Base-by-base conservation (phyloP, 2,797 vertebrate genomes). In the Sebastolobus altivelis region DNA sequence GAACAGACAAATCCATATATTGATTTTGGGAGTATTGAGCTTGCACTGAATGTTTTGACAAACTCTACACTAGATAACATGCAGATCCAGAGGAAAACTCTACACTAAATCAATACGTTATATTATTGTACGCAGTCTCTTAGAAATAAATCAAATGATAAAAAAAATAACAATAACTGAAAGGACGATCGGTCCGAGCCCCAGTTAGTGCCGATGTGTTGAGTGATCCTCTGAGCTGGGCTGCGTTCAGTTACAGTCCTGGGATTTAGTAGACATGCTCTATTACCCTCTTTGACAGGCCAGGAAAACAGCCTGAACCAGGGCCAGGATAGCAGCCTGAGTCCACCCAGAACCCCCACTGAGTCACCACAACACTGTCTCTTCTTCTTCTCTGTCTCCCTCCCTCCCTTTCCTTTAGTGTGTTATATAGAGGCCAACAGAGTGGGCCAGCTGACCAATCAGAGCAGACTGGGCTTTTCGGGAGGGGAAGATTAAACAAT, bases 241-340 rank as follows among this genome's bases (percentile, higher is more conserved):
- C 56, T 75, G 62, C 31, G 8, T 60, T 59, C 25, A n/a, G 12
- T 69, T 4, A 16, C 61, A 2, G 69, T 55, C 58, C 20, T 65
- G 55, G 67, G 56, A 78, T 83, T 78, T 65, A 0, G 55, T 67
- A 13, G 63, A 87, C 33, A 38, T 55, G 67, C 63, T 80, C 65
- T 29, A 59, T 73, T 73, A 73, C 25, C 49, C 5, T 67, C 49
- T 65, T 66, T 5, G 6, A 74, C 65, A 29, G 70, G 49, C 52
- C 49, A 60, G 37, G 65, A 77, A 77, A 84, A 40, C 12, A 4
- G 59, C 38, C 72, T 67, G 75, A 79, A 37, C 1, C 58, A 5
- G 3, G 16, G 29, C 69, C 79, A 66, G 59, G 46, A 46, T 4
- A 49, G 69, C 54, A 65, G 63, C 22, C 74, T 38, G 65, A 71